Conservation (phyloP, 1,140 invertebrate genomes). For the Stenopsyche tienmushanensis region DNA sequence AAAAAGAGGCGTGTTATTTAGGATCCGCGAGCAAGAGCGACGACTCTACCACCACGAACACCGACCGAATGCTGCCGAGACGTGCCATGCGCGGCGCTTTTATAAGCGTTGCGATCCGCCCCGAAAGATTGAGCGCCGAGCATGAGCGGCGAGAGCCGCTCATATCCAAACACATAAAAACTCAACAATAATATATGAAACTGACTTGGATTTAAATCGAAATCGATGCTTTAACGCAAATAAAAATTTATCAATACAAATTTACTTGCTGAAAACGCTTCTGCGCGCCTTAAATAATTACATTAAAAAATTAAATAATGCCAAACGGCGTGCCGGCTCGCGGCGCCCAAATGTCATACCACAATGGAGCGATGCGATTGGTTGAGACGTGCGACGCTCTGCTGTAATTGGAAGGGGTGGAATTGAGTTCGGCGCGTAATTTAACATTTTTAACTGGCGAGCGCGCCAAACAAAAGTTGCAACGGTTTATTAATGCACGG, state of each 20-base stretch:
- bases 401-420: too few relatives aligned
- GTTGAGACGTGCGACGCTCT: constrained; percentile 14
- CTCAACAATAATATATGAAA: not conserved
- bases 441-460: too few relatives aligned
- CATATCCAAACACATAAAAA: not conserved
- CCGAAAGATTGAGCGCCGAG: not conserved
- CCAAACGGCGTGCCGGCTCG: constrained; percentile 23
- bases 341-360: constrained; percentile 39
- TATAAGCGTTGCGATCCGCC: constrained; percentile 27
- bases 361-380: constrained; percentile 38
- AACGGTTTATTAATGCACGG: too few relatives aligned
- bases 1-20: not conserved
- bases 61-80: constrained; percentile 36
- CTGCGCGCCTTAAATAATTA: not conserved
- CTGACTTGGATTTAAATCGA: not conserved
- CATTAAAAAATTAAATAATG: not conserved
- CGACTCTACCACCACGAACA: constrained; percentile 35
- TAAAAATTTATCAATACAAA: not conserved
- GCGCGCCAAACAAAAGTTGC: too few relatives aligned
- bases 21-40: constrained; percentile 40
- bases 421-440: too few relatives aligned
- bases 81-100: constrained; percentile 27
- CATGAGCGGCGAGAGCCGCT: not conserved
- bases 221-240: not conserved
- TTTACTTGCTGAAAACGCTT: not conserved